These are phyloP conservation scores for Stigmatopora argus DNA, from an alignment of 2,113 vertebrate species.

Conservation along the genomic window DNA sequence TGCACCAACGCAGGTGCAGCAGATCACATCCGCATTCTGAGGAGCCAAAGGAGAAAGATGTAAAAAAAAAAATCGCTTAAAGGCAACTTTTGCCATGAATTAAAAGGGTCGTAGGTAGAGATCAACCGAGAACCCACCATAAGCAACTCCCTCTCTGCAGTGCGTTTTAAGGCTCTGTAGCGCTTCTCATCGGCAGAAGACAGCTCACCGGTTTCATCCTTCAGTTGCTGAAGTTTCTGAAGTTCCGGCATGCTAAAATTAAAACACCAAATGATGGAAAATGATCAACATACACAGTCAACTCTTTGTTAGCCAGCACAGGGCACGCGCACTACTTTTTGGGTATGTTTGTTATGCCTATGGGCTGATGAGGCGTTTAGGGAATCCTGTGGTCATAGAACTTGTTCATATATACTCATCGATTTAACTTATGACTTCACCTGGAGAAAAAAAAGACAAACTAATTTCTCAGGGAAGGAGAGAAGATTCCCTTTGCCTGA, in stretches of 20 bases:
- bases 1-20: conserved; percentile 93
- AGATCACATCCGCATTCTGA: conserved; percentile 96
- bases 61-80: background rate
- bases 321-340: too few species aligned
- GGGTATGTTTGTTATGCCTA: too few species aligned
- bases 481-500: conserved; percentile 44
- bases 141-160: conserved; percentile 88
- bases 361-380: too few species aligned
- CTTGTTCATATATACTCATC: too few species aligned
- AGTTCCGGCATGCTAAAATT: conserved; percentile 88
- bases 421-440: too few species aligned
- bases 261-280: background rate
- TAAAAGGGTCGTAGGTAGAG: background rate
- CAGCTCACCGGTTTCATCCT: conserved; percentile 95
- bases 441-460: too few species aligned
- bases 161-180: conserved; percentile 91
- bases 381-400: too few species aligned
- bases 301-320: background rate
- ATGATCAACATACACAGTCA: background rate
- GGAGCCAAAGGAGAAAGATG: background rate
- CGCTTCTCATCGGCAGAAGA: conserved; percentile 96
- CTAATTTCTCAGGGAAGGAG: too few species aligned
- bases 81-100: too few species aligned
- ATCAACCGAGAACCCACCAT: conserved; percentile 74
- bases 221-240: conserved; percentile 96